phyloP scores from a whole-genome alignment of 2,113 vertebrate species.

The Mola mola region DNA sequence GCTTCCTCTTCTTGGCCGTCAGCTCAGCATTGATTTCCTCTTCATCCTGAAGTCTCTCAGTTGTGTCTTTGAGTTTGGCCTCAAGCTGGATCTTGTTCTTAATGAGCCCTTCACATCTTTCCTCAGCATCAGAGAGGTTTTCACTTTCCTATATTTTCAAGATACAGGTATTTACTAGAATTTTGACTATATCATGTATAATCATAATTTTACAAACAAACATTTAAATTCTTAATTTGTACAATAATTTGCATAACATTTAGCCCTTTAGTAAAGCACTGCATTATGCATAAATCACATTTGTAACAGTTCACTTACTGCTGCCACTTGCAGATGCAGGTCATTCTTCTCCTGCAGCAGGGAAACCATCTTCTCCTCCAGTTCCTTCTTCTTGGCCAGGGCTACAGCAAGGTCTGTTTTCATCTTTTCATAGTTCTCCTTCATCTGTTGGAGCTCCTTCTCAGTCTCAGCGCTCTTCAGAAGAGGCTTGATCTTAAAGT shows the following conservation, averaged over 20 bases:
- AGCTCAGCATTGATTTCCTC: slow-evolving; percentile 87
- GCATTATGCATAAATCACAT: too few species aligned
- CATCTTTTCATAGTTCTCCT: slow-evolving; percentile 86
- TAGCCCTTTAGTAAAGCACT: too few species aligned
- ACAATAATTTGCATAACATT: too few species aligned
- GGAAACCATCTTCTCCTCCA: slow-evolving; percentile 74
- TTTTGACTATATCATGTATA: too few species aligned
- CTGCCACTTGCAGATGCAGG: slow-evolving; percentile 76
- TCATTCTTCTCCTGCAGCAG: slow-evolving; percentile 82
- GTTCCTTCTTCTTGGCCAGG: slow-evolving; percentile 61
- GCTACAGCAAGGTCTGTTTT: slow-evolving; percentile 83
- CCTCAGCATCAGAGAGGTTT: slow-evolving; percentile 68
- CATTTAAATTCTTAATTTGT: too few species aligned
- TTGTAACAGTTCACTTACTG: slow-evolving; percentile 60
- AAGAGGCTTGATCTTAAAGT: slow-evolving; percentile 82
- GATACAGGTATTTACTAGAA: too few species aligned
- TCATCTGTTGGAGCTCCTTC: slow-evolving; percentile 79
- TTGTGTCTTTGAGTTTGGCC: slow-evolving; percentile 75
- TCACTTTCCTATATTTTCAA: slow-evolving; percentile 58
- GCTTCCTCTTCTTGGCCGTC: slow-evolving; percentile 85
- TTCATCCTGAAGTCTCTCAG: slow-evolving; percentile 83
- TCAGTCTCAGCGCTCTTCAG: slow-evolving; percentile 84
- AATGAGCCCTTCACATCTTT: slow-evolving; percentile 70
- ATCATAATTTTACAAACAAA: too few species aligned
- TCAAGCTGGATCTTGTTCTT: slow-evolving; percentile 69